Evolutionary conservation across 2,113 vertebrate genomes (phyloP).

Genomic region (Drymodes brunneopygia): DNA sequence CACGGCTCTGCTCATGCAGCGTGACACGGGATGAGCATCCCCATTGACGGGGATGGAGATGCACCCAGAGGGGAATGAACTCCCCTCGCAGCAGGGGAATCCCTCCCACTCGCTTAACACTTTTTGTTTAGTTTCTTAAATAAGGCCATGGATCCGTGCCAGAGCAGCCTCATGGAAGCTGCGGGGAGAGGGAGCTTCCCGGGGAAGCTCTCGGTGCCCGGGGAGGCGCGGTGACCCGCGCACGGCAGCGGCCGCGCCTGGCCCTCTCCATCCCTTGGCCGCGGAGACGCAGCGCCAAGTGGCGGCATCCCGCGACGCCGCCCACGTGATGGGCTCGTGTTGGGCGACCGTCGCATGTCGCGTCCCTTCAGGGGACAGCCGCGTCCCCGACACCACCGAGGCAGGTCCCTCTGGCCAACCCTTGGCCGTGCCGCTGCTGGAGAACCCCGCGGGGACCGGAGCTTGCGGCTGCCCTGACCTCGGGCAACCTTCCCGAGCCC

Average conservation of each 20-base stretch:
- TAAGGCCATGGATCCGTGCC: slow-evolving; percentile 37
- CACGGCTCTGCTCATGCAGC: neutral
- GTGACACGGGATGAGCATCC: neutral
- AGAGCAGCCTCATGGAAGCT: slow-evolving; percentile 20
- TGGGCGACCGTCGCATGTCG: neutral
- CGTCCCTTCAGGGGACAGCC: neutral
- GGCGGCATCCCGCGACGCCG: neutral
- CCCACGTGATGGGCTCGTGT: neutral
- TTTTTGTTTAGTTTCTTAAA: slow-evolving; percentile 57
- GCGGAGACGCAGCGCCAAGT: fast-evolving
- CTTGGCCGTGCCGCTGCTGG: neutral
- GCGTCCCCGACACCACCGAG: fast-evolving
- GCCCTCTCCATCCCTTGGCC: neutral
- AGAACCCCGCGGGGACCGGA: neutral
- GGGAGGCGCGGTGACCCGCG: neutral
- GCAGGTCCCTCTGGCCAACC: neutral
- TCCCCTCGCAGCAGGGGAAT: slow-evolving; percentile 51
- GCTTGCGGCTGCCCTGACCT: neutral
- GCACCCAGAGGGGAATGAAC: slow-evolving; percentile 20
- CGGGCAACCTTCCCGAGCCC: neutral
- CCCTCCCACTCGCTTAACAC: slow-evolving; percentile 61
- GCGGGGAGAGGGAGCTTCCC: slow-evolving; percentile 1
- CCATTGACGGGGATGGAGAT: neutral
- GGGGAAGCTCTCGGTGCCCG: neutral
- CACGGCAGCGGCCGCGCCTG: neutral